phyloP scores from a whole-genome alignment of 2,888 invertebrate genomes.

The Volucella inflata region DNA sequence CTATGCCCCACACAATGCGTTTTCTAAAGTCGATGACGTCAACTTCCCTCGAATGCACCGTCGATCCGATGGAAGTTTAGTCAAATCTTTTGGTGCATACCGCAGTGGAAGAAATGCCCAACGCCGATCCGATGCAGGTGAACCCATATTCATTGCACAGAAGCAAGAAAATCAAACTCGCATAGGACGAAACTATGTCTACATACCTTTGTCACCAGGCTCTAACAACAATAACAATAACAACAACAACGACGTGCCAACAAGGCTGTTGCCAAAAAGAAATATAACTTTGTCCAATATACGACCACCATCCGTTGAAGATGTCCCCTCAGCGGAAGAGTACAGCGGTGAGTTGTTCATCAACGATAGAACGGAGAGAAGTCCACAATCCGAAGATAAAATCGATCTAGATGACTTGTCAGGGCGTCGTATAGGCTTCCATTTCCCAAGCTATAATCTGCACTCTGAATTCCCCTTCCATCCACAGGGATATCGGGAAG shows the following conservation, averaged over 20 bases:
- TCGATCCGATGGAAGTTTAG: slow-evolving; percentile 81
- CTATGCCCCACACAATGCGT: slow-evolving; percentile 82
- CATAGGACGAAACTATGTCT: slow-evolving; percentile 81
- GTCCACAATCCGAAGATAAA: slow-evolving; percentile 74
- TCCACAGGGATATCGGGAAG: slow-evolving; percentile 83
- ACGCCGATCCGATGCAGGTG: slow-evolving; percentile 78
- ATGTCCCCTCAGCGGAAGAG: slow-evolving; percentile 78
- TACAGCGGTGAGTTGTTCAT: slow-evolving; percentile 78
- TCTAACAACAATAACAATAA: neutral
- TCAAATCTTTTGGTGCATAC: slow-evolving; percentile 82
- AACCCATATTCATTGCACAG: slow-evolving; percentile 44
- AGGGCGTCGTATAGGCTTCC: slow-evolving; percentile 83
- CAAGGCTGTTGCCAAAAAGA: slow-evolving; percentile 77
- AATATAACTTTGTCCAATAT: slow-evolving; percentile 79
- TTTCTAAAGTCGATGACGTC: slow-evolving; percentile 82
- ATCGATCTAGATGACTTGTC: slow-evolving; percentile 79
- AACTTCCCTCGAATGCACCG: slow-evolving; percentile 81
- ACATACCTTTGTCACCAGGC: slow-evolving; percentile 80
- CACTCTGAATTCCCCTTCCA: slow-evolving; percentile 82
- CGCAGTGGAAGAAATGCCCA: slow-evolving; percentile 76
- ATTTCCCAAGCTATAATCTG: slow-evolving; percentile 82
- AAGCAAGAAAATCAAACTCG: slow-evolving; percentile 79
- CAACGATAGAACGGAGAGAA: slow-evolving; percentile 80
- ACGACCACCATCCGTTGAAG: slow-evolving; percentile 80
- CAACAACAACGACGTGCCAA: slow-evolving; percentile 61